Percentiles rank a stretch among this genome's conserved stretches.
phyloP scores from a whole-genome alignment of 2,797 vertebrate genomes.

The Mormyrops boulengeri region DNA sequence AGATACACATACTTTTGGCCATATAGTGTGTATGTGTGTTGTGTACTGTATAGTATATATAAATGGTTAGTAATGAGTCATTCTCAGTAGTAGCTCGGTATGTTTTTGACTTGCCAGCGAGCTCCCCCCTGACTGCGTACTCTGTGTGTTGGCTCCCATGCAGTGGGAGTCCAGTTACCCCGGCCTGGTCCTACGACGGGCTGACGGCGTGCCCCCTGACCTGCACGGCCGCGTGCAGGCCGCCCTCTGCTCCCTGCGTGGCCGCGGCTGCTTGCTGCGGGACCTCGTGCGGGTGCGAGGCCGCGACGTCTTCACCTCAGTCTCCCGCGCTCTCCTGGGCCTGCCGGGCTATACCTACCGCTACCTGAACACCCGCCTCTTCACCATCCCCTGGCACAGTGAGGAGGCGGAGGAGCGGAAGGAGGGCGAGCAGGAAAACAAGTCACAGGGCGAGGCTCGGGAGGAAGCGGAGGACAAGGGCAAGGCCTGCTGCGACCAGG shows the following conservation, averaged over 20 bases:
- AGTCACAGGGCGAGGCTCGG: conserved; percentile 29
- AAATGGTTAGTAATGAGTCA: not conserved
- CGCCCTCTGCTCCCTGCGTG: conserved; percentile 68
- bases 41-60: not conserved
- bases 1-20: not conserved
- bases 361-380: conserved; percentile 90
- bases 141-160: conserved; percentile 24
- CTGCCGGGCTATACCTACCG: conserved; percentile 87
- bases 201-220: conserved; percentile 63
- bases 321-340: conserved; percentile 81
- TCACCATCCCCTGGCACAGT: conserved; percentile 86
- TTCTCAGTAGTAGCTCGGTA: not conserved
- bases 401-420: conserved; percentile 42
- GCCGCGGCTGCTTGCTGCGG: conserved; percentile 75
- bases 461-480: conserved; percentile 42
- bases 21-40: not conserved
- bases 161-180: conserved; percentile 89
- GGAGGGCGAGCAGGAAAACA: conserved; percentile 43
- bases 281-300: conserved; percentile 89
- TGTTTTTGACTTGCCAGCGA: not conserved
- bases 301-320: conserved; percentile 83
- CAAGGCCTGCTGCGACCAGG: conserved; percentile 64
- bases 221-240: conserved; percentile 75
- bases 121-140: not conserved
- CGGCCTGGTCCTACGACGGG: conserved; percentile 73